Base-by-base conservation (phyloP, 2,113 vertebrate genomes). In the Coturnix japonica region DNA sequence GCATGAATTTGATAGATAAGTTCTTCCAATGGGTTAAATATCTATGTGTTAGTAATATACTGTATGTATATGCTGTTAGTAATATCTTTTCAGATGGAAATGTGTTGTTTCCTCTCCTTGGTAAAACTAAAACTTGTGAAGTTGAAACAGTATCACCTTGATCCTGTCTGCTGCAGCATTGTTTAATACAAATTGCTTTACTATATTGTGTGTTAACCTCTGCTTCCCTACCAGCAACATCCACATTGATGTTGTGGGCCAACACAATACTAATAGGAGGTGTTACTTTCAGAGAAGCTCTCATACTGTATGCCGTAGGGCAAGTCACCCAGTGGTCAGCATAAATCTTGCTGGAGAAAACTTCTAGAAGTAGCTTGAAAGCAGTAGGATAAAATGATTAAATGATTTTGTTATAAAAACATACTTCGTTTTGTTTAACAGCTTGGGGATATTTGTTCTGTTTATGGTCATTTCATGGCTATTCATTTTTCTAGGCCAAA, bases 361-460 rank as follows among this genome's bases (percentile, higher is more conserved):
- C 12, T 61, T 89, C 47, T 89, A 31, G 11, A 65, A 93, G 76
- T 74, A 31, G 37, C 90, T 88, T 84, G 56, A 47, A 72, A 73
- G 25, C 28, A 37, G 43, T 61, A 66, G 56, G 30, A 81, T 67
- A 71, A 81, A 37, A 31, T 72, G 12, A 57, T 54, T 57, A 81
- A 33, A 30, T 71, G 8, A 57, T 54, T 57, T 47, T 82, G 56
- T 51, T 35, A 80, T 88, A 65, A 22, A 49, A 90, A 19, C n/a
- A 35, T 78, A 87, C 7, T 67, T 28, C 81, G 60, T 85, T 59
- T 93, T 94, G 88, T 81, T 9, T 84, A 90, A 79, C 13, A 76
- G 43, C 60, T 83, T 86, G 39, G 56, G 80, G 30, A 13, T 77
- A 39, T 39, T 67, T 78, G 23, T 14, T 89, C 26, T 88, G 13